phyloP scores from a whole-genome alignment of 2,888 invertebrate species.

The Cerastis rubricosa region DNA sequence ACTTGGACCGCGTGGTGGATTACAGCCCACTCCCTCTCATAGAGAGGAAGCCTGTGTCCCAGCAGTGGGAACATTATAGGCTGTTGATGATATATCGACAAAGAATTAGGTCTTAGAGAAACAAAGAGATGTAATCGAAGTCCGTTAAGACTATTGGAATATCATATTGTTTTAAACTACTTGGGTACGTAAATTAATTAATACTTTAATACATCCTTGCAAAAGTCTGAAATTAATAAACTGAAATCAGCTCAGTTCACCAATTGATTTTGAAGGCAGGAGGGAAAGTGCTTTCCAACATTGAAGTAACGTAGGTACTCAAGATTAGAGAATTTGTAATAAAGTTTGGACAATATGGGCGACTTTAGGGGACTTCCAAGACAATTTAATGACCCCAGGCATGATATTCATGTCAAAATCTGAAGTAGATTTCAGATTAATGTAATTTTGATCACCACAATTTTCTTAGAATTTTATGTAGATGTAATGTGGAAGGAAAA shows the following conservation, averaged over 20 bases:
- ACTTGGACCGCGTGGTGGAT: too few relatives aligned
- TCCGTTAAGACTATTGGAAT: background rate
- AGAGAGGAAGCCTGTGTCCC: too few relatives aligned
- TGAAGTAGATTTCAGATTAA: background rate
- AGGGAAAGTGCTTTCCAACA: background rate
- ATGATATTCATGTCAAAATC: background rate
- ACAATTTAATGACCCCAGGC: slow-evolving; percentile 1
- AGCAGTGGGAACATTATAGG: too few relatives aligned
- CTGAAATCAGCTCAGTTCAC: background rate
- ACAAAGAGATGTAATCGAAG: background rate
- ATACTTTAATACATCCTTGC: background rate
- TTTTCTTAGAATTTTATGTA: background rate
- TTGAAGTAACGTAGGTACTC: background rate
- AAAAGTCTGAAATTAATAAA: background rate
- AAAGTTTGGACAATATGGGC: background rate
- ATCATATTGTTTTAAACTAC: background rate
- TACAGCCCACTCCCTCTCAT: too few relatives aligned
- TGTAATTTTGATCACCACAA: background rate
- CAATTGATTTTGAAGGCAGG: background rate
- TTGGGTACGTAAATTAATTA: background rate
- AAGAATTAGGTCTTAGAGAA: background rate
- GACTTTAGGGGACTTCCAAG: slow-evolving; percentile 3
- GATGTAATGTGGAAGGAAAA: background rate
- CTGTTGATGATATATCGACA: too few relatives aligned
- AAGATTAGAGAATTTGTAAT: background rate